These are phyloP conservation scores for Hoplostethus mediterraneus DNA, from an alignment of 2,797 vertebrate genomes.

Conservation along the genomic window DNA sequence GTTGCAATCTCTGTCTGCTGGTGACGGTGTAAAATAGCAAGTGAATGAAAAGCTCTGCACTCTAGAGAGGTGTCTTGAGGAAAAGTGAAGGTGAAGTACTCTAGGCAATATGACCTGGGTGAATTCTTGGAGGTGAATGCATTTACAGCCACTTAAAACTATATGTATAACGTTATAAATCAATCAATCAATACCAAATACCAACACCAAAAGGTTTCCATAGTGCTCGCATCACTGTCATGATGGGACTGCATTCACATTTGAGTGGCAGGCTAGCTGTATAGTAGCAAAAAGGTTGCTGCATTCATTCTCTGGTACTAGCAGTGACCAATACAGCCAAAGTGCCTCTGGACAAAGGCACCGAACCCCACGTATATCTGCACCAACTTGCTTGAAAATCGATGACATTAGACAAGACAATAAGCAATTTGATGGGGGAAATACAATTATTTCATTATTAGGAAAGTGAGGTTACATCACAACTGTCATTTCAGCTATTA, in stretches of 20 bases:
- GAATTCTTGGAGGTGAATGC: not conserved
- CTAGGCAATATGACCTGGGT: not conserved
- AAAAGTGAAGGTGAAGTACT: not conserved
- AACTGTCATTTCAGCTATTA: too few species aligned
- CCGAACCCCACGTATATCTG: not conserved
- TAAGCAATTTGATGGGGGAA: too few species aligned
- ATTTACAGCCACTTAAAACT: not conserved
- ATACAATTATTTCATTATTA: too few species aligned
- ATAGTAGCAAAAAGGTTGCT: not conserved
- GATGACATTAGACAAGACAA: not conserved
- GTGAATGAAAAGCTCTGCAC: constrained; percentile 13
- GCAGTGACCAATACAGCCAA: not conserved
- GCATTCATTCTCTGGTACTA: not conserved
- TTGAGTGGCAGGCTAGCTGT: not conserved
- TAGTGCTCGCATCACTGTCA: not conserved
- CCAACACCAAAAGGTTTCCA: not conserved
- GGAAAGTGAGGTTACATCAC: too few species aligned
- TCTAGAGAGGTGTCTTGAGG: not conserved
- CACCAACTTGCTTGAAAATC: not conserved
- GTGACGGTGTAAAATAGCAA: constrained; percentile 1
- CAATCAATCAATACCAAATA: too few species aligned
- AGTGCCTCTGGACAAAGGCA: not conserved
- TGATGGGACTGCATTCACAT: not conserved
- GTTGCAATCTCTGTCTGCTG: not conserved
- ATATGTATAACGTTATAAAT: too few species aligned